Percentiles rank a stretch among this genome's conserved stretches.
These are phyloP conservation scores for Crypturellus tataupa DNA, from an alignment of 2,797 vertebrate genomes.

Conservation along the genomic window DNA sequence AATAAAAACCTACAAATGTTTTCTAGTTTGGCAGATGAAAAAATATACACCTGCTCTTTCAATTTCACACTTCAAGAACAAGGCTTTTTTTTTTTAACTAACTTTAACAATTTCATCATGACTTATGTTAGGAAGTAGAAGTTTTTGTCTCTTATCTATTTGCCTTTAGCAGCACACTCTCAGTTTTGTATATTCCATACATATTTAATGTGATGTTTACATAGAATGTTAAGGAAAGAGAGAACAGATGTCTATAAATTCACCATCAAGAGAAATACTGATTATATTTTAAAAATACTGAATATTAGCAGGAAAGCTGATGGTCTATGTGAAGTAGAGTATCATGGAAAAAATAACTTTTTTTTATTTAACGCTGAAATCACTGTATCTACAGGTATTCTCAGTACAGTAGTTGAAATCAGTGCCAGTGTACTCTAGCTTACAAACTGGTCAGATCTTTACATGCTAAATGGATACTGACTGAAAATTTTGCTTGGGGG, in stretches of 20 bases:
- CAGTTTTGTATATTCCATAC: constrained; percentile 58
- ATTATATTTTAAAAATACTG: constrained; percentile 37
- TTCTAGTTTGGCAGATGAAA: background rate
- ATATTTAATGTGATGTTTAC: constrained; percentile 77
- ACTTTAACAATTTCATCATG: constrained; percentile 11
- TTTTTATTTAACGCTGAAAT: background rate
- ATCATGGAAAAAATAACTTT: background rate
- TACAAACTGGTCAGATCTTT: background rate
- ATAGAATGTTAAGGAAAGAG: constrained; percentile 68
- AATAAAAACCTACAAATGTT: constrained; percentile 8
- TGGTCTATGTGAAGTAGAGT: background rate
- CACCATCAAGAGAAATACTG: constrained; percentile 18
- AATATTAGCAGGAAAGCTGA: background rate
- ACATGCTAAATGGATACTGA: background rate
- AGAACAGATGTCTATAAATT: constrained; percentile 60
- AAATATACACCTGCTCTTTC: background rate
- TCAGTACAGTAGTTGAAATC: background rate
- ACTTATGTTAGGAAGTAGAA: constrained; percentile 40
- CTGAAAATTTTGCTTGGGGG: background rate
- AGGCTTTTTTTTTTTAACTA: background rate
- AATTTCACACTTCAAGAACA: background rate
- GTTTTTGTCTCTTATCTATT: constrained; percentile 54
- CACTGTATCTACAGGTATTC: background rate
- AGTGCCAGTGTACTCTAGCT: background rate
- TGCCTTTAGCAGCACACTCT: constrained; percentile 49